Evolutionary conservation across 2,797 vertebrate genomes (phyloP).

Genomic region (Okamejei kenojei): DNA sequence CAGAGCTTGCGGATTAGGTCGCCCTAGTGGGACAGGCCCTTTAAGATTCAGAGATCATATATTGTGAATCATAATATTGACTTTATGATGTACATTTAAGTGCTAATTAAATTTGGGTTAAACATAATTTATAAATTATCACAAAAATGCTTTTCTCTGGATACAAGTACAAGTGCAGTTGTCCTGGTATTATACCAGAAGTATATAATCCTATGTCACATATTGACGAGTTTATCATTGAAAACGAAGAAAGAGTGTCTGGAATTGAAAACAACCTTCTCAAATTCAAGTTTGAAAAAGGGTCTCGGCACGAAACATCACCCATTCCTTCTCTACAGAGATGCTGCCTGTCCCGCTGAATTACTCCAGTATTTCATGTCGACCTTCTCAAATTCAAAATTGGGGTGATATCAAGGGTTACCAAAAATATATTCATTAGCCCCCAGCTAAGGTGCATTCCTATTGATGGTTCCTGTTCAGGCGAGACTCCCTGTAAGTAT

Average conservation of each 20-base stretch:
- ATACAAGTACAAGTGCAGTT: not conserved
- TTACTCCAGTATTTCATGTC: too few relatives aligned
- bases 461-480: too few relatives aligned
- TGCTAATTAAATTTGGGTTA: not conserved
- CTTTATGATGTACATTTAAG: not conserved
- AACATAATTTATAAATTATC: not conserved
- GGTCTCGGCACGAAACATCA: too few relatives aligned
- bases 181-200: not conserved
- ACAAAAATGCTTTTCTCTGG: not conserved
- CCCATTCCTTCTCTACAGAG: too few relatives aligned
- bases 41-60: not conserved
- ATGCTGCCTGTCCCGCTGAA: too few relatives aligned
- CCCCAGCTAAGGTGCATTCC: not conserved
- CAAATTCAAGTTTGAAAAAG: not conserved
- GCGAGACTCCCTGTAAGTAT: too few relatives aligned
- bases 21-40: too few relatives aligned
- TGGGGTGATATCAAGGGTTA: not conserved
- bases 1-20: too few relatives aligned
- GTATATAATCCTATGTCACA: not conserved
- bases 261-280: not conserved
- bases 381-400: not conserved
- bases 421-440: not conserved
- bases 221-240: not conserved
- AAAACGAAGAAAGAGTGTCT: not conserved
- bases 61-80: not conserved